Evolutionary conservation across 2,888 invertebrate genomes (phyloP), one percentile per base, ranked within the genome.

Genomic region (Baccha elongata): DNA sequence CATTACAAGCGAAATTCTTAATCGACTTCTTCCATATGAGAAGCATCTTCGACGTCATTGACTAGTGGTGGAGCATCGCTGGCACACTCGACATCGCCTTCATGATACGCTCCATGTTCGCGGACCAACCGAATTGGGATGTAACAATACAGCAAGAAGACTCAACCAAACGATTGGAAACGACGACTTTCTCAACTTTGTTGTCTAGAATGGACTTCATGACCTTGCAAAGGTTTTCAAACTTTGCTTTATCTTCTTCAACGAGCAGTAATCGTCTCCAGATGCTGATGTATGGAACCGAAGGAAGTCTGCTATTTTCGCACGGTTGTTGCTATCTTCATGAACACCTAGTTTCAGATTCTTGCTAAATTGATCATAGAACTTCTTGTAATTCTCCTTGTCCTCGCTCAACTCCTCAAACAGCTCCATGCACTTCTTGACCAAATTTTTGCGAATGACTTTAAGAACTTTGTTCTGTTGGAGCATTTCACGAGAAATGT

Each of bases 91-190:
- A 94, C 93, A 68, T 94, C 0, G 99, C 99, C 91, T 99, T 99
- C 99, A 99, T 99, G 91, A 99, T 99, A 83, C 99, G 95, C 90
- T 99, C 99, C 99, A 99, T 99, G 92, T 99, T 99, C 0, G 99
- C 99, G 0, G 99, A 97, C 99, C 99, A 99, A 58, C 99, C 99
- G 88, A 98, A 99, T 90, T 99, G 99, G 0, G 98, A 97, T 0
- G 99, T 99, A 64, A 99, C 99, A 88, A 99, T 99, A 91, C 99
- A 99, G 93, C 99, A 99, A 0, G 99, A 99, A 0, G 99, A 99
- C 87, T 97, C 96, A 0, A 99, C 99, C 85, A 99, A 92, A 88
- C 99, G 94, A 92, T 99, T 99, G 0, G 98, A 98, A 0, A 99
- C 97, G 0, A 97, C 96, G 3, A 99, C 98, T 91, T 99, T 99